phyloP scores from a whole-genome alignment of 1,140 invertebrate species.

The Marisa cornuarietis region DNA sequence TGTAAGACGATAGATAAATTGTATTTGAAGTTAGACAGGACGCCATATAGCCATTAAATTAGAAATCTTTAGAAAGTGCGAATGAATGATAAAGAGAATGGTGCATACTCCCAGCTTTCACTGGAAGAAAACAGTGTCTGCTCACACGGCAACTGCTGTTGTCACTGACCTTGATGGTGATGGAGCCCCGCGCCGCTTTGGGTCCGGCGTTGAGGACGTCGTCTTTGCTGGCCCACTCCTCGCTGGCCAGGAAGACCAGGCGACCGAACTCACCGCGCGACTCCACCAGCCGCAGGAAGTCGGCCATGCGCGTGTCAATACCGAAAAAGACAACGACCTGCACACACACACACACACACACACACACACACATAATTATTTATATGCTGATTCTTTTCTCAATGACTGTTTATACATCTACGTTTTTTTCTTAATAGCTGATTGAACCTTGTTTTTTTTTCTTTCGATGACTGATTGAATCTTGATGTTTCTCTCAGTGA shows the following conservation, averaged over 20 bases:
- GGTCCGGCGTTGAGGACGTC: constrained; percentile 33
- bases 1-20: no score
- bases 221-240: constrained; percentile 79
- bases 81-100: no score
- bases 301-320: constrained; percentile 74
- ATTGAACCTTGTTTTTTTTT: no score
- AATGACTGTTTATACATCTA: no score
- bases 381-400: no score
- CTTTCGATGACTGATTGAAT: no score
- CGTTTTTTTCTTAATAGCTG: no score
- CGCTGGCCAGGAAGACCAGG: constrained; percentile 79
- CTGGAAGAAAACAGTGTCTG: background rate
- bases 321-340: constrained; percentile 78
- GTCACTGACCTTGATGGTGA: constrained; percentile 44
- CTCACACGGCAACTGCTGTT: background rate
- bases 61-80: no score
- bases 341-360: background rate
- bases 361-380: background rate
- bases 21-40: no score
- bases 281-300: constrained; percentile 66
- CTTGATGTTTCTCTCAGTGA: no score
- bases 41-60: no score
- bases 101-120: background rate
- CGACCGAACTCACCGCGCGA: constrained; percentile 50
- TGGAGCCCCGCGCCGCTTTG: constrained; percentile 42